Conservation (phyloP, 2,888 invertebrate species). For the Synergus itoensis region DNA sequence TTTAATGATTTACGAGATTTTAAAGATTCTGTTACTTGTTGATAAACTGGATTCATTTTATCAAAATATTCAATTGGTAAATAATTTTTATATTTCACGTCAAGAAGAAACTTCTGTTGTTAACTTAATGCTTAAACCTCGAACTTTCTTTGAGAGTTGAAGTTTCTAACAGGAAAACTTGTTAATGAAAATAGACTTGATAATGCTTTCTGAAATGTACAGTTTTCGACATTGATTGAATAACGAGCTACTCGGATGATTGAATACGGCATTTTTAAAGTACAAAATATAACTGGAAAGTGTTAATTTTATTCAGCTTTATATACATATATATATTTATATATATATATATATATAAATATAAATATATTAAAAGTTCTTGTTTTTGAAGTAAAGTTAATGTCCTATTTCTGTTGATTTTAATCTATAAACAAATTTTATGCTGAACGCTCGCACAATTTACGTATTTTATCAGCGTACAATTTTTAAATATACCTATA, state of each 20-base stretch:
- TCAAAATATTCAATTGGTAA: neutral
- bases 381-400: neutral
- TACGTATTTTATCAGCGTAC: neutral
- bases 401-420: neutral
- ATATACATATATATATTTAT: no score
- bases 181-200: conserved; percentile 5
- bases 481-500: neutral
- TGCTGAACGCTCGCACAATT: conserved; percentile 16
- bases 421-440: conserved; percentile 8
- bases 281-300: conserved; percentile 20
- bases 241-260: neutral
- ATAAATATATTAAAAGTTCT: conserved; percentile 2
- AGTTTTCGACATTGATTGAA: conserved; percentile 7
- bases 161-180: conserved; percentile 4
- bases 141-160: conserved; percentile 23
- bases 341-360: neutral
- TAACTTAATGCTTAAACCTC: conserved; percentile 23
- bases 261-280: conserved; percentile 16
- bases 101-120: neutral
- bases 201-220: neutral
- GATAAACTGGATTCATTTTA: neutral
- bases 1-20: neutral
- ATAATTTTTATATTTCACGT: neutral
- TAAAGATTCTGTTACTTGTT: neutral
- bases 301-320: conserved; percentile 16